Evolutionary conservation across 2,888 invertebrate species (phyloP), one percentile per base, ranked within the genome.

Genomic region (Macaria notata): DNA sequence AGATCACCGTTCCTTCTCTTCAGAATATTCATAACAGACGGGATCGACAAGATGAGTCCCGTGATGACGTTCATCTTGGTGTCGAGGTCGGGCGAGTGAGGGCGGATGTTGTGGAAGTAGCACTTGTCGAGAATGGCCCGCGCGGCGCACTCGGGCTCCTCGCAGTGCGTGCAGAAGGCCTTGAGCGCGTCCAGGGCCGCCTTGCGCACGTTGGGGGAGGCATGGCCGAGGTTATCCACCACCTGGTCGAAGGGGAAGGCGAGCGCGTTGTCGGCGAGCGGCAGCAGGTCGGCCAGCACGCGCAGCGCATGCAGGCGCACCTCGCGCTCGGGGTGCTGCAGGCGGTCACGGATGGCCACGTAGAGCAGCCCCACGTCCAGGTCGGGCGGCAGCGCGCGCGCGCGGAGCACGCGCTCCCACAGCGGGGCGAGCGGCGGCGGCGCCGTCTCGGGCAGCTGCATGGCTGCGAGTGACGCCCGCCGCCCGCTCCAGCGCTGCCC

Each of bases 281-380:
- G 96, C 48, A 97, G 88, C 2, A 97, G 93, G 82, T 97, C 96
- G 33, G 94, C 94, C 41, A 97, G 92, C 6, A 97, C 96, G 51
- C 96, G 86, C 4, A 97, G 86, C 31, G 96, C 96, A 80, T 97
- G 96, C 65, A 96, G 95, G 7, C 96, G 93, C 39, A 97, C 96
- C 83, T 96, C 96, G 94, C 96, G 95, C 80, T 97, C 96, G 1
- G 96, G 95, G 78, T 96, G 95, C 42, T 93, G 92, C 46, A 96
- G 89, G 49, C 96, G 93, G 66, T 95, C 94, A 46, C 94, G 91
- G 73, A 96, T 94, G 70, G 95, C 95, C 53, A 92, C 84, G 78
- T 95, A 96, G 71, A 96, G 93, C 54, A 93, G 91, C 59, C 90
- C 87, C 2, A 94, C 93, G 73, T 95, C 94, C 49, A 94, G 90